Evolutionary conservation across 1,140 invertebrate species (phyloP).

Genomic region (Brachionus asplanchnoidis): DNA sequence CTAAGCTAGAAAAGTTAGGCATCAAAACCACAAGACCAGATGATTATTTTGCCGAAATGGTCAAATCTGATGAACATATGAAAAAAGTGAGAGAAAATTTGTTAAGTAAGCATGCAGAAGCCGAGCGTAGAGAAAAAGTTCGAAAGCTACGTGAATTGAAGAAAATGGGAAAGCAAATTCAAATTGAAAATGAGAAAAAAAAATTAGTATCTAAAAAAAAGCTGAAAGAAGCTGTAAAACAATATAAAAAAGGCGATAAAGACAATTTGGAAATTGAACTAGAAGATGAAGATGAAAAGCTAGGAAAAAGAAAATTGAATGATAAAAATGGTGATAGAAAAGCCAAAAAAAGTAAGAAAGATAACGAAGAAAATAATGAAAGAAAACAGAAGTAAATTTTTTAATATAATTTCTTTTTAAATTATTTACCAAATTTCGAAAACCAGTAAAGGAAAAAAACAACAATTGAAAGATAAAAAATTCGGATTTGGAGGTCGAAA

Average conservation of each 20-base stretch:
- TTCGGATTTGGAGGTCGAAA: slow-evolving; percentile 95
- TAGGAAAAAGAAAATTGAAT: slow-evolving; percentile 29
- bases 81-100: slow-evolving; percentile 66
- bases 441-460: slow-evolving; percentile 40
- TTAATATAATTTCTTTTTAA: background rate
- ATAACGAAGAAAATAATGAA: background rate
- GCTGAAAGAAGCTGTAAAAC: slow-evolving; percentile 27
- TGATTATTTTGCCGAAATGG: slow-evolving; percentile 99
- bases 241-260: slow-evolving; percentile 40
- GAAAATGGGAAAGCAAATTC: slow-evolving; percentile 38
- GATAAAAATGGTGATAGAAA: background rate
- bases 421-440: background rate
- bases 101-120: slow-evolving; percentile 10
- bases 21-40: slow-evolving; percentile 77
- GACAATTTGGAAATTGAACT: slow-evolving; percentile 43
- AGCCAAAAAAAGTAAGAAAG: background rate
- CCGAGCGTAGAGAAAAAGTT: slow-evolving; percentile 25
- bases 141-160: slow-evolving; percentile 35
- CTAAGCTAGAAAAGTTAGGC: slow-evolving; percentile 67
- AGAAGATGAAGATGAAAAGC: slow-evolving; percentile 43
- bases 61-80: slow-evolving; percentile 94
- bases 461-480: slow-evolving; percentile 66
- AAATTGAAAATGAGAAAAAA: slow-evolving; percentile 16
- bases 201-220: slow-evolving; percentile 24
- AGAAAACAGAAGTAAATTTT: background rate